These are phyloP conservation scores for Chanos chanos DNA, from an alignment of 2,797 vertebrate species.

Conservation along the genomic window DNA sequence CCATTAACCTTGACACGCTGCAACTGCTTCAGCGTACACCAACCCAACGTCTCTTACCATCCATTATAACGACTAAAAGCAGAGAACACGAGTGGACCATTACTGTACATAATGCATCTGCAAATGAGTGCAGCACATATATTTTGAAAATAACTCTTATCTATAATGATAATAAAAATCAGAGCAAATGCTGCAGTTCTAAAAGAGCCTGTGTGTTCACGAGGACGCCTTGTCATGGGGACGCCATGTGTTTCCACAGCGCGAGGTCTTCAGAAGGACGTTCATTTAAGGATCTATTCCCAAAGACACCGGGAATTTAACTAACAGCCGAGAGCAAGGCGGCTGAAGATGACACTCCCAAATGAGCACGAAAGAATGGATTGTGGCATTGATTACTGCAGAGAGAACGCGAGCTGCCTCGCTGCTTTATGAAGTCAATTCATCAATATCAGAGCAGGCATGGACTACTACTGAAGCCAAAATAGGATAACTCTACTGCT, in stretches of 20 bases:
- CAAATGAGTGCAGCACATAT: too few species aligned
- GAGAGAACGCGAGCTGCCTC: conserved; percentile 62
- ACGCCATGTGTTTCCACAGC: too few species aligned
- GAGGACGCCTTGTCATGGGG: too few species aligned
- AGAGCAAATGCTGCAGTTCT: too few species aligned
- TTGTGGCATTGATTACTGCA: conserved; percentile 66
- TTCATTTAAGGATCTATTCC: conserved; percentile 56
- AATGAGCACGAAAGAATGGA: conserved; percentile 64
- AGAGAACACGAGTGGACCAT: too few species aligned
- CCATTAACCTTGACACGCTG: conserved; percentile 55
- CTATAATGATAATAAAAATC: too few species aligned
- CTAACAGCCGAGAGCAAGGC: conserved; percentile 36
- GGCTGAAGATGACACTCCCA: conserved; percentile 47
- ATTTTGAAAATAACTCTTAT: too few species aligned
- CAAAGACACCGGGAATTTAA: conserved; percentile 47
- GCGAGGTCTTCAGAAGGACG: conserved; percentile 43
- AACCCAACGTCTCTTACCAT: neutral
- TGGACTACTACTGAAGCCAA: conserved; percentile 48
- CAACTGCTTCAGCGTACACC: neutral
- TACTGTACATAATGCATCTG: too few species aligned
- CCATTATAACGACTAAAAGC: too few species aligned
- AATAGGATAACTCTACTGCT: conserved; percentile 53
- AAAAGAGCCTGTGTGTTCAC: too few species aligned
- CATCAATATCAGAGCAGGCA: conserved; percentile 61
- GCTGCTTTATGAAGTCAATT: conserved; percentile 71